Evolutionary conservation across 1,140 invertebrate species (phyloP).

Genomic region (Diorhabda carinulata): DNA sequence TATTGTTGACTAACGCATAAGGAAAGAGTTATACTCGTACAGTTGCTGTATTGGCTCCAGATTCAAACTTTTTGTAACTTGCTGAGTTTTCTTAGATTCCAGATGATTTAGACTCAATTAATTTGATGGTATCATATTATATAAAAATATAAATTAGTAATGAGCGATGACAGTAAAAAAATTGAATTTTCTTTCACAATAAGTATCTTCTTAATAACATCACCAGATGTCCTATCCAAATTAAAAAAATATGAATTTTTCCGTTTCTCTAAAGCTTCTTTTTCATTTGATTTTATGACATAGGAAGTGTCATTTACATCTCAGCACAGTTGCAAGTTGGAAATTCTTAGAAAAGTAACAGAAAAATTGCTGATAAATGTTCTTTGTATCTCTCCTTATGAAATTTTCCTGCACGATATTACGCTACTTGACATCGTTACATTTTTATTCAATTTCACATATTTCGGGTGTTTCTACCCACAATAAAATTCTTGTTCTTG

Average conservation of each 20-base stretch:
- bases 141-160: no score
- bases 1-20: no score
- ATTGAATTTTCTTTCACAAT: no score
- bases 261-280: slow-evolving; percentile 4
- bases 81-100: no score
- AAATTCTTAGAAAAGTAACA: slow-evolving; percentile 8
- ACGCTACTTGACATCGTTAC: background rate
- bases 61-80: no score
- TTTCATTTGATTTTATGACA: slow-evolving; percentile 11
- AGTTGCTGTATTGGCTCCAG: no score
- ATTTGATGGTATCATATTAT: no score
- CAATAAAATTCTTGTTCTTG: background rate
- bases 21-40: no score
- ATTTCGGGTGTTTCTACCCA: background rate
- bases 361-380: slow-evolving; percentile 14
- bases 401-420: background rate
- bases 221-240: background rate
- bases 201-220: no score
- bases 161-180: no score
- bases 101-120: no score
- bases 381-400: slow-evolving; percentile 8
- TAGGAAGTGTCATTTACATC: slow-evolving; percentile 7
- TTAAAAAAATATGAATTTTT: slow-evolving; percentile 12
- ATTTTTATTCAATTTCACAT: background rate
- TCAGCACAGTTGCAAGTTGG: background rate